Conservation (phyloP, 2,113 vertebrate species). For the Phalacrocorax pelagicus region DNA sequence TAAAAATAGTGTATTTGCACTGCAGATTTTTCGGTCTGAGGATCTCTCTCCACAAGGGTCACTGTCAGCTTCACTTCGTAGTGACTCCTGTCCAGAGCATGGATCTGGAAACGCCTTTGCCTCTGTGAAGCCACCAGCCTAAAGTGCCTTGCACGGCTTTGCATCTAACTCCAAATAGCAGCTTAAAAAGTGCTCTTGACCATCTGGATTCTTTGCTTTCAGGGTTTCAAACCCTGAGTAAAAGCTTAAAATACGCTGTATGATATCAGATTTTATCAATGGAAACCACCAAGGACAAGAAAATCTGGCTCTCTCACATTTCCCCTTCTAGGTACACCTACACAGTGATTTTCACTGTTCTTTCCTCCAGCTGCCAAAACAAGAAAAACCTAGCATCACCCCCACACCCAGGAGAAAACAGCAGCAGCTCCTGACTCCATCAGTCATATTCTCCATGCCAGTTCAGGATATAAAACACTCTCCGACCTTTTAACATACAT, state of each 20-base stretch:
- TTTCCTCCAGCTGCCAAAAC: not conserved
- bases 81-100: not conserved
- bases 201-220: not conserved
- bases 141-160: not conserved
- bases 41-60: not conserved
- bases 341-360: not conserved
- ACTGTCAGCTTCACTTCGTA: not conserved
- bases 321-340: not conserved
- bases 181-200: not conserved
- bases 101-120: not conserved
- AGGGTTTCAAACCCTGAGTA: not conserved
- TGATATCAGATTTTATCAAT: not conserved
- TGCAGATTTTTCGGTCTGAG: not conserved
- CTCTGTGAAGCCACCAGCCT: not conserved
- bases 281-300: not conserved
- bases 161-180: not conserved
- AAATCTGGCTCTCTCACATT: not conserved
- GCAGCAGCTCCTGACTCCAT: not conserved
- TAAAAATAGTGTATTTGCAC: not conserved
- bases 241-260: not conserved
- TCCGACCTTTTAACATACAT: not conserved
- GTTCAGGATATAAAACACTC: not conserved
- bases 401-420: not conserved
- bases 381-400: not conserved
- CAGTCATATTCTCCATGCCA: not conserved